phyloP scores from a whole-genome alignment of 2,888 invertebrate genomes.

The Loripinus fragilis region DNA sequence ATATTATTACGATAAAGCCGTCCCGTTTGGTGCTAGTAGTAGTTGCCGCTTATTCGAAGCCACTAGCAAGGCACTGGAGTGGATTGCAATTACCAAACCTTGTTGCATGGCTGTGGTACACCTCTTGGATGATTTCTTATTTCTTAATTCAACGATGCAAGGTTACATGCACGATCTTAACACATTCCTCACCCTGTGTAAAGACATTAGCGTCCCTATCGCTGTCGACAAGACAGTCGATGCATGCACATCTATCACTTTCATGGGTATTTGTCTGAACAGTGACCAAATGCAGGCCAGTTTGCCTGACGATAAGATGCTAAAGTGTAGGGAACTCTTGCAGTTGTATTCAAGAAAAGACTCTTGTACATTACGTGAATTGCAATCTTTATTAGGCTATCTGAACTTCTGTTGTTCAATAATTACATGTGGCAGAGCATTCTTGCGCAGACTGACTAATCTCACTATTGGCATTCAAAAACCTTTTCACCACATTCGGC shows the following conservation, averaged over 20 bases:
- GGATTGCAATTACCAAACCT: neutral
- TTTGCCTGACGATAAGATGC: too few relatives aligned
- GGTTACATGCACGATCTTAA: neutral
- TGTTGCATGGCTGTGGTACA: neutral
- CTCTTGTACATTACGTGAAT: too few relatives aligned
- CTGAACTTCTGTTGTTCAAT: conserved; percentile 51
- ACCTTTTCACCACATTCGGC: conserved; percentile 26
- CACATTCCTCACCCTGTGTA: neutral
- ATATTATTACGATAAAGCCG: neutral
- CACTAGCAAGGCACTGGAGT: neutral
- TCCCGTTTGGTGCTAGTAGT: neutral
- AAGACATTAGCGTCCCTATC: neutral
- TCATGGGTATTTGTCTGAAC: neutral
- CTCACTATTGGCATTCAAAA: conserved; percentile 42
- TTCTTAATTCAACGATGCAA: neutral
- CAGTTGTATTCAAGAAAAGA: too few relatives aligned
- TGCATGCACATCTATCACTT: neutral
- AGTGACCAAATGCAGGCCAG: neutral
- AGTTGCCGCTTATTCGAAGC: neutral
- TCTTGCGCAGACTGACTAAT: conserved; percentile 52
- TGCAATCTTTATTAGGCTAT: too few relatives aligned
- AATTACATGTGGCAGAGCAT: conserved; percentile 40
- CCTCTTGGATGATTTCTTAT: neutral
- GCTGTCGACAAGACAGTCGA: neutral
- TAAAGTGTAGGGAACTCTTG: too few relatives aligned